phyloP scores from a whole-genome alignment of 2,797 vertebrate species.

The Aldrovandia affinis region DNA sequence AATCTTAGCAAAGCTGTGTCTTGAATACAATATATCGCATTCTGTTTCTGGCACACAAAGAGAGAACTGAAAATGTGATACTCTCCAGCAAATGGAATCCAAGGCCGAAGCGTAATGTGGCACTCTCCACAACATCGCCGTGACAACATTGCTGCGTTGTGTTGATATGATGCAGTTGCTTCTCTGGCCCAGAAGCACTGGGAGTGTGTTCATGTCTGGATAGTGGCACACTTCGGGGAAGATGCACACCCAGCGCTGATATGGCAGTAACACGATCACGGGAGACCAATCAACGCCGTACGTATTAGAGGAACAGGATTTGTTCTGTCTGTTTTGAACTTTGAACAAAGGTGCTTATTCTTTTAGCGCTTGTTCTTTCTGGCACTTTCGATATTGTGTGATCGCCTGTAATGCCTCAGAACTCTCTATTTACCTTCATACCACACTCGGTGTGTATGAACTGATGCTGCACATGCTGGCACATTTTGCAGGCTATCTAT shows the following conservation, averaged over 20 bases:
- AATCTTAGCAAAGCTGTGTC: background rate
- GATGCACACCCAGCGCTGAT: background rate
- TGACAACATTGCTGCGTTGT: background rate
- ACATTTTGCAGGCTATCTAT: background rate
- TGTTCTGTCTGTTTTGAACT: background rate
- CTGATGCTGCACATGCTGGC: background rate
- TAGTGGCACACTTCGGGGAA: background rate
- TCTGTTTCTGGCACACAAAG: background rate
- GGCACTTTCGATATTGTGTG: background rate
- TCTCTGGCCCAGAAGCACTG: background rate
- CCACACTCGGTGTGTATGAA: background rate
- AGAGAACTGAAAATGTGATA: background rate
- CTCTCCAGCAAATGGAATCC: background rate
- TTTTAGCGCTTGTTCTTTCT: background rate
- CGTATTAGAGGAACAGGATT: background rate
- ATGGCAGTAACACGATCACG: background rate
- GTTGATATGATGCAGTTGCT: background rate
- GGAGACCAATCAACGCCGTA: background rate
- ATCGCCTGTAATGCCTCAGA: background rate
- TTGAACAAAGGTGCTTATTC: no score
- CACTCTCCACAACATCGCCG: background rate
- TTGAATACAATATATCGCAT: background rate
- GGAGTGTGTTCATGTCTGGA: background rate
- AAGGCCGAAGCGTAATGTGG: background rate
- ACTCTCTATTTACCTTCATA: background rate